These are phyloP conservation scores for Paraplagusia blochii DNA, from an alignment of 2,113 vertebrate species.

Conservation along the genomic window DNA sequence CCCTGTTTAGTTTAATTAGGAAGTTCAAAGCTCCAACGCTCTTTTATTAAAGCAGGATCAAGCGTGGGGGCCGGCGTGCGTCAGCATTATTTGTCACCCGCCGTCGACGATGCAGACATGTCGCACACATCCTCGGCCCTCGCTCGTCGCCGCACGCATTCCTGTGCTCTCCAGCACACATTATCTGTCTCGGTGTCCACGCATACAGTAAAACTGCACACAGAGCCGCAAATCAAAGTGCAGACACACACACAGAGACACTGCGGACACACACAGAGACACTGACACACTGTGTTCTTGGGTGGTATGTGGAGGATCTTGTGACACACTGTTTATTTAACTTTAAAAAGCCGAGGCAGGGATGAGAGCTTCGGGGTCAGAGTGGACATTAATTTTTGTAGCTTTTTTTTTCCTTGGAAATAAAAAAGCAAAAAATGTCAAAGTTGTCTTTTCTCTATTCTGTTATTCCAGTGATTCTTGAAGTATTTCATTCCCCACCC, in stretches of 20 bases:
- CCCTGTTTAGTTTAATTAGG: constrained; percentile 76
- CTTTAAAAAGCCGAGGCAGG: constrained; percentile 62
- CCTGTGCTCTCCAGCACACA: constrained; percentile 32
- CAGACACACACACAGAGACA: constrained; percentile 35
- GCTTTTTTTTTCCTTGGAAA: too few species aligned
- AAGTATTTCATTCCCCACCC: too few species aligned
- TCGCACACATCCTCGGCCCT: constrained; percentile 36
- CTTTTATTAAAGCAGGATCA: constrained; percentile 63
- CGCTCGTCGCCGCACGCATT: constrained; percentile 14
- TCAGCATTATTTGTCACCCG: constrained; percentile 64
- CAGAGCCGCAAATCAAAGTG: constrained; percentile 48
- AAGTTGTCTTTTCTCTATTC: too few species aligned
- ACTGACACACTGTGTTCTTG: constrained; percentile 58
- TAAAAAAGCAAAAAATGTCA: too few species aligned
- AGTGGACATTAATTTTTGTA: constrained; percentile 57
- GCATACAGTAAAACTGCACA: constrained; percentile 16
- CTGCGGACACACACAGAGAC: constrained; percentile 42
- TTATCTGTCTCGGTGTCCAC: constrained; percentile 20
- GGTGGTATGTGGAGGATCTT: constrained; percentile 65
- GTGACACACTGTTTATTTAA: constrained; percentile 68
- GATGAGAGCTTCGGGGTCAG: constrained; percentile 61
- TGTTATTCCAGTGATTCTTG: too few species aligned
- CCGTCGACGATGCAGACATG: constrained; percentile 56
- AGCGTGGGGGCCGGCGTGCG: constrained; percentile 56
- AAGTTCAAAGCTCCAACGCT: constrained; percentile 66